Evolutionary conservation across 1,140 invertebrate species (phyloP).

Genomic region (Cydia pomonella): DNA sequence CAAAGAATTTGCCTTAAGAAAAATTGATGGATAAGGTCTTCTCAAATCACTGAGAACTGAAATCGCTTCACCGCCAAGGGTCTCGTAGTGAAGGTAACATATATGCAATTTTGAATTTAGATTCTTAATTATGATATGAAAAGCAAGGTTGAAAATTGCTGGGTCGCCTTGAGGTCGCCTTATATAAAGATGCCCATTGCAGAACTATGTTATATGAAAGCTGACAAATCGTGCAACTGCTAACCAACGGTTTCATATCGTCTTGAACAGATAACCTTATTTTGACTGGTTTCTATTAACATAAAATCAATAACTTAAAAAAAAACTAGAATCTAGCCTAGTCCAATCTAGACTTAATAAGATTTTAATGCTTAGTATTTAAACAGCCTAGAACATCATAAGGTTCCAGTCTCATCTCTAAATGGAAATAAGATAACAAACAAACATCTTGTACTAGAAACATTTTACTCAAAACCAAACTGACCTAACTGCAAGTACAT

Average conservation of each 20-base stretch:
- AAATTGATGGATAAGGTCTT: too few species aligned
- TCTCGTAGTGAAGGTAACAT: too few species aligned
- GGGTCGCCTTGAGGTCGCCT: too few species aligned
- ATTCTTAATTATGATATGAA: too few species aligned
- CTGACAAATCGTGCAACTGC: too few species aligned
- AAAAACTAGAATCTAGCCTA: background rate
- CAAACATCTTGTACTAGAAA: background rate
- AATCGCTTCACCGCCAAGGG: too few species aligned
- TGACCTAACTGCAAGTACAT: background rate
- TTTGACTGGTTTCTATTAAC: background rate
- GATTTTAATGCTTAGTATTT: background rate
- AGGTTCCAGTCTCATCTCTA: slow-evolving; percentile 3
- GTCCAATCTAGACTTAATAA: background rate
- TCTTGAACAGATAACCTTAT: background rate
- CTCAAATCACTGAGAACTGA: too few species aligned
- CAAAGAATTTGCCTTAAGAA: too few species aligned
- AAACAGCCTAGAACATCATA: background rate
- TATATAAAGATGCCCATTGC: too few species aligned
- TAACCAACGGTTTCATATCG: too few species aligned
- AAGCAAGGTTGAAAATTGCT: too few species aligned
- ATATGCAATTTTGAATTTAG: too few species aligned
- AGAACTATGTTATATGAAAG: background rate
- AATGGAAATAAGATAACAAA: slow-evolving; percentile 6
- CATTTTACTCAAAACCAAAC: background rate
- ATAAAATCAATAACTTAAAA: background rate